Percentiles rank a stretch among this genome's conserved stretches.
Conservation (phyloP, 1,140 invertebrate genomes). For the Xylocopa sonorina region DNA sequence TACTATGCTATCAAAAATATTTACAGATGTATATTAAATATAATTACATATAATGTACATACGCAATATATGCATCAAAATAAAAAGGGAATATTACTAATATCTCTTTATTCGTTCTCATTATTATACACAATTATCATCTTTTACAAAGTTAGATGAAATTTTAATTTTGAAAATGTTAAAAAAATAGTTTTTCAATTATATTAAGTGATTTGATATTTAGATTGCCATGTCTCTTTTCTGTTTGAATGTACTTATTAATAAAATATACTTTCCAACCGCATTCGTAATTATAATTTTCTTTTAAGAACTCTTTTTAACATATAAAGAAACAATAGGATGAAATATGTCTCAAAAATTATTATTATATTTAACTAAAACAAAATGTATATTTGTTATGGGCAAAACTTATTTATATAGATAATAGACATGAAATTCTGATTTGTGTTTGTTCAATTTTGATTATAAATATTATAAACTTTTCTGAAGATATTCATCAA, state of each 20-base stretch:
- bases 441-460: constrained; percentile 17
- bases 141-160: constrained; percentile 1
- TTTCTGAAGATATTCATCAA: constrained; percentile 90
- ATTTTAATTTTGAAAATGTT: too few relatives aligned
- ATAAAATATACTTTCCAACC: not conserved
- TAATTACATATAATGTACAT: constrained; percentile 5
- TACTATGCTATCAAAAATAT: not conserved
- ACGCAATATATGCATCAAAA: not conserved
- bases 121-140: constrained; percentile 11
- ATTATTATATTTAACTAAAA: constrained; percentile 22
- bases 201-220: not conserved
- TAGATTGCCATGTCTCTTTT: not conserved
- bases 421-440: constrained; percentile 28
- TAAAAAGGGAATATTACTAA: constrained; percentile 18
- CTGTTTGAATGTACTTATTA: not conserved
- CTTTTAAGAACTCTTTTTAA: not conserved
- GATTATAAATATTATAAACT: constrained; percentile 36
- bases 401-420: constrained; percentile 5
- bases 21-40: not conserved
- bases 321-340: not conserved
- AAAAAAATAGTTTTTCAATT: too few relatives aligned
- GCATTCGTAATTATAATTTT: not conserved
- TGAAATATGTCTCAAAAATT: constrained; percentile 33
- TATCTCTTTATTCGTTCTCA: not conserved
- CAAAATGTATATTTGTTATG: not conserved